phyloP scores from a whole-genome alignment of 2,888 invertebrate genomes.

The Parnassius mnemosyne region DNA sequence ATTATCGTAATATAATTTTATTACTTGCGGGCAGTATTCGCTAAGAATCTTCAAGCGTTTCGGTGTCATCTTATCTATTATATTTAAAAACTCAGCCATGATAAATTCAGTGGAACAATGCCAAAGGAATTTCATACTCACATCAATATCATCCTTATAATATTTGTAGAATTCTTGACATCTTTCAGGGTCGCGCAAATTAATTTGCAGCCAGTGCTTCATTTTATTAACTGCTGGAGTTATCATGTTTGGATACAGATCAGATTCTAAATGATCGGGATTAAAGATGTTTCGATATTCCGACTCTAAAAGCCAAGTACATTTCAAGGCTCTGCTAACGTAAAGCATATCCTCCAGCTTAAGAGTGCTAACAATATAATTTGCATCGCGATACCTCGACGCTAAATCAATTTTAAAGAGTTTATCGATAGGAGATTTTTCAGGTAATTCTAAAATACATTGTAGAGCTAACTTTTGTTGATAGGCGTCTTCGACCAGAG shows the following conservation, averaged over 20 bases:
- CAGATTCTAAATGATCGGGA: conserved; percentile 50
- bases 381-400: conserved; percentile 43
- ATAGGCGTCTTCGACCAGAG: conserved; percentile 39
- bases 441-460: conserved; percentile 35
- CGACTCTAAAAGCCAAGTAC: conserved; percentile 50
- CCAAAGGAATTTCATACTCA: conserved; percentile 48
- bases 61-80: conserved; percentile 45
- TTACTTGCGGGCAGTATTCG: conserved; percentile 45
- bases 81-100: conserved; percentile 36
- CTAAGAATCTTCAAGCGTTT: conserved; percentile 49
- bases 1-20: conserved; percentile 47
- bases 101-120: conserved; percentile 49
- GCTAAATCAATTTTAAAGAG: conserved; percentile 63
- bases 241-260: conserved; percentile 55
- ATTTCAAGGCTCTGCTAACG: conserved; percentile 56
- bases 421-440: conserved; percentile 48
- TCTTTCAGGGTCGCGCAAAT: conserved; percentile 42
- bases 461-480: conserved; percentile 29
- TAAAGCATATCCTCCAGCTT: conserved; percentile 59
- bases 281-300: conserved; percentile 46
- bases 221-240: conserved; percentile 51
- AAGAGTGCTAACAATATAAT: conserved; percentile 51
- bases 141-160: conserved; percentile 43
- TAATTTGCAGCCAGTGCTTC: conserved; percentile 48
- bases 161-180: conserved; percentile 53